Conservation (phyloP, 2,797 vertebrate genomes). For the Catharus ustulatus region DNA sequence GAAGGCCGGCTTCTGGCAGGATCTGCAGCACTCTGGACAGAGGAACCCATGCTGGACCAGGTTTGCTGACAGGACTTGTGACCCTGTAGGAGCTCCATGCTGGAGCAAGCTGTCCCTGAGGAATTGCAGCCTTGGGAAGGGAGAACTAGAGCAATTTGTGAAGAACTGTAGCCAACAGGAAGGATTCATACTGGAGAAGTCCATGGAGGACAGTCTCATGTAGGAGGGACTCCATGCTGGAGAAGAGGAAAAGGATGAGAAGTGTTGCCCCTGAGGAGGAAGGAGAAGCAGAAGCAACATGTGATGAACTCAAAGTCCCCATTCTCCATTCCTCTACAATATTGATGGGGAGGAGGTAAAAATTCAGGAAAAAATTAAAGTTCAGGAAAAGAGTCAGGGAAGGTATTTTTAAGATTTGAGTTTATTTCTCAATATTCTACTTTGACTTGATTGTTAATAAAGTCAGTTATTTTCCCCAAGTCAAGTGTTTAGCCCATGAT, state of each 20-base stretch:
- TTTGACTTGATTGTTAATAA: background rate
- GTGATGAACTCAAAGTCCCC: background rate
- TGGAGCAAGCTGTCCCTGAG: background rate
- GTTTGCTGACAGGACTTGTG: background rate
- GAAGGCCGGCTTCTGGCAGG: background rate
- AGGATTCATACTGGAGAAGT: background rate
- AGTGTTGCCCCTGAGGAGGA: background rate
- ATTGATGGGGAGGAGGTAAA: background rate
- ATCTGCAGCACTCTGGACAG: background rate
- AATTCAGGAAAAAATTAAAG: background rate
- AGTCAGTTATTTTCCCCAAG: background rate
- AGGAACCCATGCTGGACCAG: background rate
- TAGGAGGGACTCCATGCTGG: background rate
- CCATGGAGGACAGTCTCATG: background rate
- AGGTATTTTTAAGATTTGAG: background rate
- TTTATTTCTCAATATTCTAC: background rate
- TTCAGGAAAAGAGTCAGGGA: accelerated
- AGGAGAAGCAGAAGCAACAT: background rate
- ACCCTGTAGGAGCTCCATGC: background rate
- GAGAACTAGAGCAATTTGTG: background rate
- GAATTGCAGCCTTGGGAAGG: background rate
- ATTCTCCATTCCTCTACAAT: background rate
- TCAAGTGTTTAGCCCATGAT: background rate
- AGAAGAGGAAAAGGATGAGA: background rate
- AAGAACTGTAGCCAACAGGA: background rate